Evolutionary conservation across 2,797 vertebrate genomes (phyloP), one percentile per base, ranked within the genome.

Genomic region (Rhynchotus rufescens): DNA sequence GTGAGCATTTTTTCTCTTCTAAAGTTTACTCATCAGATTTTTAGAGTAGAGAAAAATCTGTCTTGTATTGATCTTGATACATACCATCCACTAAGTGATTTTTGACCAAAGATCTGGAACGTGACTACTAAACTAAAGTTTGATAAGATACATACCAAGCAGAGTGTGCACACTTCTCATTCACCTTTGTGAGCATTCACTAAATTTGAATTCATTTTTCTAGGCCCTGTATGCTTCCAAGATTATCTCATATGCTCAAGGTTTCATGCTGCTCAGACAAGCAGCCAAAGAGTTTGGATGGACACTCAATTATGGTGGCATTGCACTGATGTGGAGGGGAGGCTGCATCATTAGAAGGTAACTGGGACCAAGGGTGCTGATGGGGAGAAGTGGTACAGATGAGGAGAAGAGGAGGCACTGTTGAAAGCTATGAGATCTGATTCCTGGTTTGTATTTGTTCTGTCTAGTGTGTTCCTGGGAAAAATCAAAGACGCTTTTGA

Each of bases 291-390:
- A 99, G 81, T 99, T 99, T 44, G 97, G 97, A 95, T 99, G 99
- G 99, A 98, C 98, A 3, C 98, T 99, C 64, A 99, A 99, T 97
- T 99, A 99, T 0, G 99, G 99, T 1, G 99, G 96, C n/a, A 99
- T 99, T 21, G 99, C 99, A 26, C 97, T 99, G 81, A 99, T 99
- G 99, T 99, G 99, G 99, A 97, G 99, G 89, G 99, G 99, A 51
- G 99, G 99, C 94, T 99, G 99, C 97, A 99, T 99, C 95, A 99
- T 99, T 95, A 97, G 99, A 68, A 99, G 99, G 99, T 99, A 71
- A 93, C 34, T 49, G 47, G 62, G 54, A 76, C 32, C 49, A 54
- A n/a, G 38, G 36, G 26, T 92, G 38, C 32, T 80, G 52, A 42
- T 28, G 51, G 26, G 49, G 49, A 25, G 49, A 30, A 19, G 52